Evolutionary conservation across 2,888 invertebrate species (phyloP), one percentile per base, ranked within the genome.

Genomic region (Patella depressa): DNA sequence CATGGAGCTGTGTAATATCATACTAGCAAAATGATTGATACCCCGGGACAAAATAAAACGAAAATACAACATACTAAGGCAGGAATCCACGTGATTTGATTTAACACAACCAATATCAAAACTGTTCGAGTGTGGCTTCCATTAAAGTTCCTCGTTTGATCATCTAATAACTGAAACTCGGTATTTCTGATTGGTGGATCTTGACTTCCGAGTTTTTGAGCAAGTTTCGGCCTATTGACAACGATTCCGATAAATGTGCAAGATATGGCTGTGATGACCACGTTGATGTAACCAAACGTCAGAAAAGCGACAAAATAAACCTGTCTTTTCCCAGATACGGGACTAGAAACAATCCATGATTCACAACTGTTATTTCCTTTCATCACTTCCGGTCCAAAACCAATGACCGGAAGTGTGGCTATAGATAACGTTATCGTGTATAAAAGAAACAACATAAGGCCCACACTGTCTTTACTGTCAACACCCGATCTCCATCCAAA

Each of bases 21-120:
- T 9, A 45, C 45, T 5, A 45, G 7, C 7, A 45, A 45, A 45
- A 45, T 45, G 45, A 45, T 9, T 45, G 45, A 45, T 45, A 45
- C 45, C 7, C 45, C 7, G 45, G 9, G 45, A 9, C 9, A 45
- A 45, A 45, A 45, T 45, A 45, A 45, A 45, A 45, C 9, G 17
- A 24, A 34, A 73, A 53, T n/a, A 29, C 85, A 81, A 29, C 85
- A 81, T 81, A 85, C 86, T 79, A 85, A 71, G 17, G 83, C 79
- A 9, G 86, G 86, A 24, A 86, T 79, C 86, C 86, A 86, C 2
- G 86, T 83, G 9, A 85, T 78, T 34, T 85, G 84, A 73, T 83
- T 78, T 15, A 84, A 74, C 12, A 85, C n/a, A 1, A 83, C 79
- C 12, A 85, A 79, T 1, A 81, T 78, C 5, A 84, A 71, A 3